These are phyloP conservation scores for Pterocles gutturalis DNA, from an alignment of 2,113 vertebrate species.

Conservation along the genomic window DNA sequence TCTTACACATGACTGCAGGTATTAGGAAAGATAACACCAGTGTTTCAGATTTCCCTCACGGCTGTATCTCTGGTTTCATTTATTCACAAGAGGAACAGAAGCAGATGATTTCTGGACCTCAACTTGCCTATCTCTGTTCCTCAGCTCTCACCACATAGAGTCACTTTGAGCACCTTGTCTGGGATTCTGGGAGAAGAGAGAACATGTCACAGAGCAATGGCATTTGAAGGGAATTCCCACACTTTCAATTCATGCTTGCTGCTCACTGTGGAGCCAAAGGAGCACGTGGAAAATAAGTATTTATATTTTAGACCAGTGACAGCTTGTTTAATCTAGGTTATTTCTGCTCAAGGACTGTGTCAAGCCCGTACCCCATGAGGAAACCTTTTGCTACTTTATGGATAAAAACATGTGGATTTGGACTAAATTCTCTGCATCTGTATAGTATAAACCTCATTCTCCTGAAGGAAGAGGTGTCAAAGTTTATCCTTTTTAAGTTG, in stretches of 20 bases:
- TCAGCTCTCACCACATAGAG: neutral
- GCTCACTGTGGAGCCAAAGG: neutral
- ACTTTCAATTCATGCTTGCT: neutral
- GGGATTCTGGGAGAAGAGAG: neutral
- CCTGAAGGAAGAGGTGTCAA: neutral
- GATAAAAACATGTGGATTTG: neutral
- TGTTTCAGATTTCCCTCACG: neutral
- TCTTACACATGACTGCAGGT: neutral
- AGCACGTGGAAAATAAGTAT: neutral
- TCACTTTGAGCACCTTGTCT: neutral
- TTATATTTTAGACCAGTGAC: neutral
- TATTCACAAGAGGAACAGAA: neutral
- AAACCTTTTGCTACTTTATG: neutral
- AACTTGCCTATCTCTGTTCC: neutral
- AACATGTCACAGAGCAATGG: neutral
- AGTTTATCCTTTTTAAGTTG: neutral
- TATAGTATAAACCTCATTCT: neutral
- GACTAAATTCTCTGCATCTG: neutral
- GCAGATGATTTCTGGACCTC: conserved; percentile 1
- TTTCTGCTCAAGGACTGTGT: neutral
- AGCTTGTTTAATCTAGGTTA: neutral
- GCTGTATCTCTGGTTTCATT: neutral
- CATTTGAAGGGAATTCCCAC: neutral
- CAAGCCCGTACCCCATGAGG: neutral
- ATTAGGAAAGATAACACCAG: conserved; percentile 2